Percentiles rank a stretch among this genome's conserved stretches.
Conservation (phyloP, 2,888 invertebrate genomes). For the Rotaria socialis region DNA sequence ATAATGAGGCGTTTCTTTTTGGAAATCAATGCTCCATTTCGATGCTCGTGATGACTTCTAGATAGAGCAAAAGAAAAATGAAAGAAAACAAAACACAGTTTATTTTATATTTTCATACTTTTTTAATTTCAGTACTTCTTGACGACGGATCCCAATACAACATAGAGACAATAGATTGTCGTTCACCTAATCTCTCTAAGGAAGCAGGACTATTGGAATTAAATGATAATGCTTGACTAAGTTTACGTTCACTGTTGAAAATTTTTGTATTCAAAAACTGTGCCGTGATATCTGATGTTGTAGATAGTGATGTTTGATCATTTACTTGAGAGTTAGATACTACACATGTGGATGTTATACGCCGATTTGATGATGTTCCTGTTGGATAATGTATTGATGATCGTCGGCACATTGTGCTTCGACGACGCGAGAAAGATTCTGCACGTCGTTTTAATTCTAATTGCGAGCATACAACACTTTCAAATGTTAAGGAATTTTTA, state of each 20-base stretch:
- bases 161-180: not conserved
- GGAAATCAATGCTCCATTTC: slow-evolving; percentile 16
- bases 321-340: not conserved
- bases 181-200: not conserved
- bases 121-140: not conserved
- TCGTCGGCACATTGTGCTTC: not conserved
- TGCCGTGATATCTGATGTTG: not conserved
- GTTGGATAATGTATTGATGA: not conserved
- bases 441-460: slow-evolving; percentile 34
- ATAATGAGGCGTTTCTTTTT: not conserved
- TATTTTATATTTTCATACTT: not conserved
- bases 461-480: slow-evolving; percentile 28
- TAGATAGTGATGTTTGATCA: not conserved
- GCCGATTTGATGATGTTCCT: not conserved
- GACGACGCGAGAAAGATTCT: not conserved
- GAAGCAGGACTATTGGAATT: not conserved
- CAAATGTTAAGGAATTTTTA: slow-evolving; percentile 17
- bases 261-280: not conserved
- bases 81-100: not conserved
- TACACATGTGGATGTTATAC: not conserved
- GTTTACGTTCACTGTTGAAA: not conserved
- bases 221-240: not conserved
- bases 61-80: not conserved
- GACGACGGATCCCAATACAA: not conserved
- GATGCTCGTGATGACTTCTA: not conserved